A percentile compares a stretch with the other conserved stretches of the same genome.
Conservation (phyloP, 2,797 vertebrate genomes). For the Paguma larvata region DNA sequence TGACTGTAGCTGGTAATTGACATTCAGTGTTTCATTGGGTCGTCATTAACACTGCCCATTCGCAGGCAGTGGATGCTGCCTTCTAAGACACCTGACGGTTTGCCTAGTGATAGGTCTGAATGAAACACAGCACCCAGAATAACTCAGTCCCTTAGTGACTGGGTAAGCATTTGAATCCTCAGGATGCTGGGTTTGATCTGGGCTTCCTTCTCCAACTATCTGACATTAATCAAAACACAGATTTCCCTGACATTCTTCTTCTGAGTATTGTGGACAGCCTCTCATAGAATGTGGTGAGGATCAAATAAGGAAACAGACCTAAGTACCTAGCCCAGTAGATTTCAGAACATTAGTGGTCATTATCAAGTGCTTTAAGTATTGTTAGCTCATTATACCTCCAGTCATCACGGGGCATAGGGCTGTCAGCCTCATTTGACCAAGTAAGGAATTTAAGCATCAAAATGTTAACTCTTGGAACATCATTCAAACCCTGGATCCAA, state of each 20-base stretch:
- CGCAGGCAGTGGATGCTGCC: background rate
- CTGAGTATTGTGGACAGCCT: conserved; percentile 9
- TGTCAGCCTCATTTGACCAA: background rate
- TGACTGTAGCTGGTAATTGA: background rate
- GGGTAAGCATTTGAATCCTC: background rate
- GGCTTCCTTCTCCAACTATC: conserved; percentile 23
- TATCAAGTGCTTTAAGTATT: background rate
- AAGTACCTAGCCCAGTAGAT: background rate
- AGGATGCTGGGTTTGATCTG: conserved; percentile 45
- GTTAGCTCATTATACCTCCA: background rate
- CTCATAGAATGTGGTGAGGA: background rate
- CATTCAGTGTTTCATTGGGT: conserved; percentile 14
- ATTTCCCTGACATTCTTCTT: conserved; percentile 55
- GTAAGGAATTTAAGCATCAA: background rate
- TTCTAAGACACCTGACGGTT: background rate
- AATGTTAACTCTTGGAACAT: background rate
- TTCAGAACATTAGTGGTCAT: background rate
- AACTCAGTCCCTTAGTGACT: background rate
- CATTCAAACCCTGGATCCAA: background rate
- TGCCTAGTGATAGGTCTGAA: background rate
- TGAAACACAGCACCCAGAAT: background rate
- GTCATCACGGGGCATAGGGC: background rate
- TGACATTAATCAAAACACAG: conserved; percentile 42
- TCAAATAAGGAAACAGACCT: conserved; percentile 16
- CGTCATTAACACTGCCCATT: background rate